These are phyloP conservation scores for Tylochromis polylepis DNA, from an alignment of 2,113 vertebrate genomes.

Conservation along the genomic window DNA sequence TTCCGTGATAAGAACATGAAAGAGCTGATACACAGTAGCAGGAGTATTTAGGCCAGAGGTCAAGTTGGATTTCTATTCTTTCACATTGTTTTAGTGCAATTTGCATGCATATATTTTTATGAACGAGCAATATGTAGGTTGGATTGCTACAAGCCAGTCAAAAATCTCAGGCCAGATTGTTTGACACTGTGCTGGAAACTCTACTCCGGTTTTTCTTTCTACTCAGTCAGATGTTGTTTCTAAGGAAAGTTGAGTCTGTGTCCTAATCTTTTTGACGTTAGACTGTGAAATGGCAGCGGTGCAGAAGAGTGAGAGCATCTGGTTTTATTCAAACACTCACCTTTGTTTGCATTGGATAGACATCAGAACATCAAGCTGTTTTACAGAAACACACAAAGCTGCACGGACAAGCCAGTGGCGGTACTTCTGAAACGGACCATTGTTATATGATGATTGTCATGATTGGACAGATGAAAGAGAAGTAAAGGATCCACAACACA, in stretches of 20 bases:
- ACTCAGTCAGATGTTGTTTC: conserved; percentile 18
- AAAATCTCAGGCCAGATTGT: not conserved
- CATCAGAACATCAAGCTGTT: conserved; percentile 27
- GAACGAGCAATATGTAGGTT: not conserved
- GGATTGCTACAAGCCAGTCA: not conserved
- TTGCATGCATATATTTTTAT: not conserved
- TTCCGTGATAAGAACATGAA: conserved; percentile 59
- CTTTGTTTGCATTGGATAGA: conserved; percentile 43
- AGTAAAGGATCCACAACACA: not conserved
- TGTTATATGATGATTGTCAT: conserved; percentile 34
- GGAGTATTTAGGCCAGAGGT: conserved; percentile 54
- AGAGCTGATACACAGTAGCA: conserved; percentile 17
- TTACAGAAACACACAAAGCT: conserved; percentile 18
- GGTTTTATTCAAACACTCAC: conserved; percentile 49
- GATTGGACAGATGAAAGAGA: conserved; percentile 51
- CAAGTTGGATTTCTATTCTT: conserved; percentile 18
- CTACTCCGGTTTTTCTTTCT: not conserved
- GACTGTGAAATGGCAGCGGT: conserved; percentile 3
- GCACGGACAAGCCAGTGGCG: not conserved
- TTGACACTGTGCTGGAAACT: not conserved
- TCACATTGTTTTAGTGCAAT: not conserved
- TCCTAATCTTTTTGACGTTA: conserved; percentile 22
- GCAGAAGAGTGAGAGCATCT: conserved; percentile 20
- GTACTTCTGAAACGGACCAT: conserved; percentile 16
- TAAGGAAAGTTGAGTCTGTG: not conserved